Base-by-base conservation (phyloP, 2,888 invertebrate genomes). In the Andrena trimmerana region DNA sequence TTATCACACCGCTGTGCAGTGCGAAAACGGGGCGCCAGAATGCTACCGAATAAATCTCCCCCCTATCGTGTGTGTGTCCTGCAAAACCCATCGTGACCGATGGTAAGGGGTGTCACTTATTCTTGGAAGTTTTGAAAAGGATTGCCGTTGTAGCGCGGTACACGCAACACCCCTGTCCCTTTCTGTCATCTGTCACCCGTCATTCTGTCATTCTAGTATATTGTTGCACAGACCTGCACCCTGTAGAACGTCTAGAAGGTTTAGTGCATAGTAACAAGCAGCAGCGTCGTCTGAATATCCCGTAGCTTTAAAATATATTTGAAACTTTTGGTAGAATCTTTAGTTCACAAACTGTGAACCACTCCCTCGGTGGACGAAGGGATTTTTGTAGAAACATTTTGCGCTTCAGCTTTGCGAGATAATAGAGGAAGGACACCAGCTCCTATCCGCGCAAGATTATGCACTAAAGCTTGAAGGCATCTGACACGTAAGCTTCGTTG, bases 81-180 rank as follows among this genome's bases (percentile, higher is more conserved):
- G 89, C 90, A 88, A 91, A 54, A 90, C 85, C 89, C 88, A 89
- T 91, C 90, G 87, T 89, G 83, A 86, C 90, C 89, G 90, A 88
- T 90, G 91, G 91, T 92, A 92, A 92, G 92, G 90, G 87, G 88
- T 90, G 90, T 89, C 83, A 87, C 85, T 85, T 85, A 83, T 88
- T 88, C 67, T 79, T 75, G 76, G 59, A 85, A 69, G 16, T 73
- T 57, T 66, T 74, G 8, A 73, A 67, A 59, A 74, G 57, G 75
- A 73, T 31, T 60, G 52, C 42, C 63, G 36, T 74, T 66, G 60
- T 83, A 81, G 82, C 65, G 27, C 66, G 29, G 20, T 81, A 29
- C 54, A 66, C 59, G 57, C 33, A 74, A 75, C 52, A 60, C 16
- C 48, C 54, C 20, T 24, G n/a, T 24, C 36, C 42, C 68, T 20